Percentiles rank a stretch among this genome's conserved stretches.
Evolutionary conservation across 1,140 invertebrate genomes (phyloP).

Genomic region (Andrena cerasifolii): DNA sequence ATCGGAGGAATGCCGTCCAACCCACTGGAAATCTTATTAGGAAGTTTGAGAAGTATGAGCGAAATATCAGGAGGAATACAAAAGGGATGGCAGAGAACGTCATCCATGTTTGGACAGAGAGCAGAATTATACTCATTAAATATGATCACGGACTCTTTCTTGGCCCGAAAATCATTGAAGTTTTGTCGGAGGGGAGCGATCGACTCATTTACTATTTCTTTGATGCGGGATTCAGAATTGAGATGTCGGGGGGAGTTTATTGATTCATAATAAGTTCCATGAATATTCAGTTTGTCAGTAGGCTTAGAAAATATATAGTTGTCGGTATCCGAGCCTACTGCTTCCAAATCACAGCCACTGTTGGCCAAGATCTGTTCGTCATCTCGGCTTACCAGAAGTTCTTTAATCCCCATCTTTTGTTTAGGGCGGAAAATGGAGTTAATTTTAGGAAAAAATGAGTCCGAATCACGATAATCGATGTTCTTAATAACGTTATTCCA

Average conservation of each 20-base stretch:
- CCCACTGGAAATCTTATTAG: not conserved
- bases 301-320: not conserved
- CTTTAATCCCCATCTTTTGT: not conserved
- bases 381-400: not conserved
- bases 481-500: not conserved
- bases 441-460: not conserved
- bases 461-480: not conserved
- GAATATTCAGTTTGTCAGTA: not conserved
- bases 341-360: not conserved
- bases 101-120: too few species aligned
- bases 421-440: not conserved
- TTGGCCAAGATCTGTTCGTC: not conserved
- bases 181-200: not conserved
- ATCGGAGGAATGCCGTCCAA: not conserved
- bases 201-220: not conserved
- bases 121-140: too few species aligned
- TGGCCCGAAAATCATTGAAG: too few species aligned
- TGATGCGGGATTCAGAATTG: not conserved
- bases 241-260: not conserved
- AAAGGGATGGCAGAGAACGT: too few species aligned
- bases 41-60: not conserved
- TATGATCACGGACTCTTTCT: too few species aligned
- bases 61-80: not conserved
- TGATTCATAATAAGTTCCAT: not conserved
- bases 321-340: not conserved